phyloP scores from a whole-genome alignment of 2,888 invertebrate genomes.

The Andrena bucephala region DNA sequence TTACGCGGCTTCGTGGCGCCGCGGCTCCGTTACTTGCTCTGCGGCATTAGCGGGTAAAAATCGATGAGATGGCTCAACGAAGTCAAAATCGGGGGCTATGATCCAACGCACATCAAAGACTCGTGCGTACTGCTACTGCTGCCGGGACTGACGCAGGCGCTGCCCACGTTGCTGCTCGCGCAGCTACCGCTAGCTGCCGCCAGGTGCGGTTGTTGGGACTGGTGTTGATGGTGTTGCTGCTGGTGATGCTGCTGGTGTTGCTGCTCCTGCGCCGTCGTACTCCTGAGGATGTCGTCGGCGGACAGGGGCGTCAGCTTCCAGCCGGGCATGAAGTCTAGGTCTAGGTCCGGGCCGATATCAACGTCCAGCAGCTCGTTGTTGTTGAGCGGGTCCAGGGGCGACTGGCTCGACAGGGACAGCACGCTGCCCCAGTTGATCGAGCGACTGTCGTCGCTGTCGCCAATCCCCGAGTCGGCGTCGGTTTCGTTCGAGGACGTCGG shows the following conservation, averaged over 20 bases:
- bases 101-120: slow-evolving; percentile 84
- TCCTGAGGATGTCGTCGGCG: slow-evolving; percentile 86
- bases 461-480: slow-evolving; percentile 91
- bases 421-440: slow-evolving; percentile 97
- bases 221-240: slow-evolving; percentile 67
- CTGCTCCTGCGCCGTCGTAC: slow-evolving; percentile 77
- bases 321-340: slow-evolving; percentile 88
- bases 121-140: slow-evolving; percentile 81
- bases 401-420: slow-evolving; percentile 93
- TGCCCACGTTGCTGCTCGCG: slow-evolving; percentile 67
- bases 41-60: slow-evolving; percentile 81
- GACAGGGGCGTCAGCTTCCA: slow-evolving; percentile 86
- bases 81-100: slow-evolving; percentile 84
- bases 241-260: slow-evolving; percentile 74
- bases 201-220: slow-evolving; percentile 65
- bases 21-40: slow-evolving; percentile 71
- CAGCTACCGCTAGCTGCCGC: slow-evolving; percentile 69
- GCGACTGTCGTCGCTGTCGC: slow-evolving; percentile 89
- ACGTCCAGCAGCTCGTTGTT: slow-evolving; percentile 91
- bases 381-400: slow-evolving; percentile 92
- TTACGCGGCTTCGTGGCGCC: slow-evolving; percentile 22
- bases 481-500: slow-evolving; percentile 87
- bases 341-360: slow-evolving; percentile 88
- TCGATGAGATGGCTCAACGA: slow-evolving; percentile 84
- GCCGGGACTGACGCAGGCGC: slow-evolving; percentile 65